phyloP scores from a whole-genome alignment of 2,113 vertebrate species.

The Seriola quinqueradiata region DNA sequence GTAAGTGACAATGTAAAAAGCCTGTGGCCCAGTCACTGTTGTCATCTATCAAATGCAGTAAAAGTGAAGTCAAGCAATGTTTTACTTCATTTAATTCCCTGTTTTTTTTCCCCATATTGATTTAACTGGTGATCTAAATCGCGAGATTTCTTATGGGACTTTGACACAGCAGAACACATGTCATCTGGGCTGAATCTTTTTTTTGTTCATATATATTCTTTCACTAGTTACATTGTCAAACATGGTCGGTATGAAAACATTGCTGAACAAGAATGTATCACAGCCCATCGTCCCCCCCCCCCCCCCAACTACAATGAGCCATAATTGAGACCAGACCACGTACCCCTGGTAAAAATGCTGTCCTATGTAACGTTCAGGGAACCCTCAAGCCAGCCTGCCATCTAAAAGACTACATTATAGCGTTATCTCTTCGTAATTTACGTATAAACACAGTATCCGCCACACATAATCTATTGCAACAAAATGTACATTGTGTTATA shows the following conservation, averaged over 20 bases:
- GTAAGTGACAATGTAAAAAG: not conserved
- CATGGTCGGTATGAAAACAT: not conserved
- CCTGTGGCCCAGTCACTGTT: not conserved
- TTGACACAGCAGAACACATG: not conserved
- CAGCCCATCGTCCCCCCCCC: not conserved
- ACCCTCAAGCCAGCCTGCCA: not conserved
- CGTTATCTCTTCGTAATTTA: not conserved
- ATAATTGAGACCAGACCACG: constrained; percentile 31
- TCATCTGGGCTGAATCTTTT: no score
- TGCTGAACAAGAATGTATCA: not conserved
- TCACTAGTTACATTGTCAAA: not conserved
- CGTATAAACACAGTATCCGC: not conserved
- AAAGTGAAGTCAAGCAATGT: not conserved
- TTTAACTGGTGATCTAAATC: not conserved
- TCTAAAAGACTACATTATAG: not conserved
- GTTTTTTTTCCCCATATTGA: not conserved
- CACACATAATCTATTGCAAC: not conserved
- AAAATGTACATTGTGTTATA: not conserved
- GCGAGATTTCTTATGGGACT: not conserved
- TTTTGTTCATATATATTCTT: not conserved
- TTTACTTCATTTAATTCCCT: not conserved
- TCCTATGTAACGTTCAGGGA: not conserved
- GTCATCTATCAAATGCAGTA: no score
- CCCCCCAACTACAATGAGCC: not conserved
- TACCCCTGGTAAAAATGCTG: not conserved